These are phyloP conservation scores for Melopsittacus undulatus DNA, from an alignment of 2,797 vertebrate species.

Conservation along the genomic window DNA sequence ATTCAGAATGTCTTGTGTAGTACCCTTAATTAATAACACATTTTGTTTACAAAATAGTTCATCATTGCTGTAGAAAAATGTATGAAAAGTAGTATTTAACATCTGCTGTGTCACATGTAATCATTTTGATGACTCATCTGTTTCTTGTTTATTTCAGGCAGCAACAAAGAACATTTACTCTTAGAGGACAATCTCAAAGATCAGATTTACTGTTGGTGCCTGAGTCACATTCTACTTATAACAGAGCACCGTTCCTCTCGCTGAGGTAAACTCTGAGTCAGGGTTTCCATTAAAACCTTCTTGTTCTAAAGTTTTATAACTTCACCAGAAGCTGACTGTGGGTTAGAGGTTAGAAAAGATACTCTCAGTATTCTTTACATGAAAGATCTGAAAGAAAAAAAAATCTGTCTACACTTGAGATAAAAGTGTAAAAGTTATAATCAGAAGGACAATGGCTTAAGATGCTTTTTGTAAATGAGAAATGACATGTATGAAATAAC, in stretches of 20 bases:
- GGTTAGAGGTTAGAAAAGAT: constrained; percentile 23
- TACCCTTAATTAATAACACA: not conserved
- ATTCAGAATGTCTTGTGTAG: not conserved
- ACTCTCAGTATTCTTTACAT: not conserved
- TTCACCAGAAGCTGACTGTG: constrained; percentile 10
- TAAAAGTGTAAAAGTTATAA: not conserved
- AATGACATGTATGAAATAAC: not conserved
- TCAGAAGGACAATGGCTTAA: not conserved
- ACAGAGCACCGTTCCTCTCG: not conserved
- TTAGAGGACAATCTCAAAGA: constrained; percentile 26
- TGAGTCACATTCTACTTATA: constrained; percentile 34
- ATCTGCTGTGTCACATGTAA: constrained; percentile 55
- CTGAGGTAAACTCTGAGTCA: constrained; percentile 51
- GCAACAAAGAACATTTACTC: constrained; percentile 54
- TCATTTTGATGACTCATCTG: constrained; percentile 36
- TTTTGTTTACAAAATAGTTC: constrained; percentile 41
- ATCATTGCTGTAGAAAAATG: not conserved
- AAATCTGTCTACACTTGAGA: not conserved
- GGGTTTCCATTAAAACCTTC: not conserved
- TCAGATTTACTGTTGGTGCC: constrained; percentile 46
- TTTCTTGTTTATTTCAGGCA: constrained; percentile 44
- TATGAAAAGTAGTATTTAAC: constrained; percentile 28
- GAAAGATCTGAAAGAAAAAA: not conserved
- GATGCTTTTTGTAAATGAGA: not conserved
- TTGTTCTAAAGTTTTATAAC: constrained; percentile 7